Base-by-base conservation (phyloP, 2,888 invertebrate genomes). In the Thymelicus acteon region DNA sequence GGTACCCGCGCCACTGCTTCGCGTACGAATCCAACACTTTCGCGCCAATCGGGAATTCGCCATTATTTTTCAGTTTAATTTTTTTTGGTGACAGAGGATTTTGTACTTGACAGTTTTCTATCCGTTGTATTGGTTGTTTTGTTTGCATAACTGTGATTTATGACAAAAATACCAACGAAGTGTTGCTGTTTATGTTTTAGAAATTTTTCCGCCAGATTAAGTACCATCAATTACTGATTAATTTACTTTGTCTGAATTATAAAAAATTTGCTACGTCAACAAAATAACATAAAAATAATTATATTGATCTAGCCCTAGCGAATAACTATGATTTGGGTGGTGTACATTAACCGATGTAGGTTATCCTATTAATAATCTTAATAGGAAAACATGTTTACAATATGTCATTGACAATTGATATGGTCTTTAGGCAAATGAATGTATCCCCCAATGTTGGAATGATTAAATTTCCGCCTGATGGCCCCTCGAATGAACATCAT, bases 391-490 rank as follows among this genome's bases (percentile, higher is more conserved):
- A 12, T 12, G 8, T 44, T 44, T 44, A 44, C 44, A 44, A 44
- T 10, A 8, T 31, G 31, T 10, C 12, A 44, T 44, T 12, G 44
- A 44, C 12, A 12, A 4, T 10, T 12, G 44, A 44, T 44, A 44
- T 10, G 44, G 12, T 44, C 8, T 12, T 4, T 44, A 44, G 44
- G 24, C 24, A 24, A 12, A 12, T 12, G 24, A 24, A 54, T 4
- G 7, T 24, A 54, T 12, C 24, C 10, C 8, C 24, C 58, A 0
- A 39, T 72, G 73, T 76, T 72, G 76, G 77, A 78, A 78, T 80
- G 76, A 82, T 83, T 80, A 76, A 79, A 81, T 82, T 78, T 78
- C 83, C 79, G 77, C 72, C 72, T 54, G 44, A n/a, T 44, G 57
- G 47, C 44, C 31, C 57, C 65, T 15, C 40, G 19, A 52, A 58